phyloP scores from a whole-genome alignment of 2,113 vertebrate species.

The Zosterops lateralis region DNA sequence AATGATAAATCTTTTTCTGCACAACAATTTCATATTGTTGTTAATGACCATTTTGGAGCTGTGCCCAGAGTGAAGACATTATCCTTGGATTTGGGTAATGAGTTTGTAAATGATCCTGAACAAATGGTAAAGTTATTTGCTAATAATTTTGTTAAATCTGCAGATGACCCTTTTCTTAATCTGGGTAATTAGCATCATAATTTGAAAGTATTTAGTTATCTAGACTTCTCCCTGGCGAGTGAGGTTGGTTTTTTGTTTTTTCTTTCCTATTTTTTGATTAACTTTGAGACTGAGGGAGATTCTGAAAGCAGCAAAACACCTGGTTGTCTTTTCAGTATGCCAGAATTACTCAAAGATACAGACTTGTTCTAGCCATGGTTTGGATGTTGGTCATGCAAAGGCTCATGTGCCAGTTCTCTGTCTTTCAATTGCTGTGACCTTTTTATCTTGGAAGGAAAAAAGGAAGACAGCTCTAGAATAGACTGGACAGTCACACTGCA shows the following conservation, averaged over 20 bases:
- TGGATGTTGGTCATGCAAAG: neutral
- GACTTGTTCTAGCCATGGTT: neutral
- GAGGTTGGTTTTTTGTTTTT: neutral
- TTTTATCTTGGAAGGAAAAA: neutral
- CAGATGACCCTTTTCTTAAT: neutral
- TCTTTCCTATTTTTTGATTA: neutral
- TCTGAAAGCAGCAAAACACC: neutral
- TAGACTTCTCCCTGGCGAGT: neutral
- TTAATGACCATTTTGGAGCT: constrained; percentile 58
- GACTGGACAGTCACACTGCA: neutral
- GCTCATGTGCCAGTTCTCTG: neutral
- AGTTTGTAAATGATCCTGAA: constrained; percentile 49
- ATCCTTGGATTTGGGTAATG: constrained; percentile 34
- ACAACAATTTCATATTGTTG: constrained; percentile 35
- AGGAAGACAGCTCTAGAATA: neutral
- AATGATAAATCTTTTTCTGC: constrained; percentile 44
- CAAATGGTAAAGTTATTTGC: constrained; percentile 47
- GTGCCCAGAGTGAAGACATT: constrained; percentile 34
- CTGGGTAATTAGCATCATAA: neutral
- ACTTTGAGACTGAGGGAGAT: neutral
- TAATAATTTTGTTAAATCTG: constrained; percentile 30
- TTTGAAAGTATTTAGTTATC: constrained; percentile 6
- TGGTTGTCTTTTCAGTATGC: neutral
- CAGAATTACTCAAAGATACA: neutral
- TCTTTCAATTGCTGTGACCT: neutral